A percentile compares a stretch with the other conserved stretches of the same genome.
Evolutionary conservation across 2,797 vertebrate species (phyloP).

Genomic region (Anisognathus igniventris): DNA sequence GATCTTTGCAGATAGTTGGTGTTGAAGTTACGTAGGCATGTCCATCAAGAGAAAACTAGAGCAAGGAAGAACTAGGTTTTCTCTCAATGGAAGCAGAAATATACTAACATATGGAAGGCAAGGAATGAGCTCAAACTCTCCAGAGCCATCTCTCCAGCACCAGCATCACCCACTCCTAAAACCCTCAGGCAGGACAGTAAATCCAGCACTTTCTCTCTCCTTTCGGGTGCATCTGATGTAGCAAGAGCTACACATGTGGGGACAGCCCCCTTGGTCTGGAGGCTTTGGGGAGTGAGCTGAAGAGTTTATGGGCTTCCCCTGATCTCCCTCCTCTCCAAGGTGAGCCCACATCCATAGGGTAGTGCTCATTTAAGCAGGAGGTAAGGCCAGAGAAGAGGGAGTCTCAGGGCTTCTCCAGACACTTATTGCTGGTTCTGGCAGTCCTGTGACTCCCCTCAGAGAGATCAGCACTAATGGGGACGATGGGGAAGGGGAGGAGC

Average conservation of each 20-base stretch:
- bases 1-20: slow-evolving; percentile 52
- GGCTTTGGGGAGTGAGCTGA: slow-evolving; percentile 35
- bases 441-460: slow-evolving; percentile 4
- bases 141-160: slow-evolving; percentile 49
- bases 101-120: slow-evolving; percentile 38
- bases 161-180: slow-evolving; percentile 12
- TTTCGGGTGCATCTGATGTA: slow-evolving; percentile 45
- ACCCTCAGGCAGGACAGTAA: neutral
- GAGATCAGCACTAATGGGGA: slow-evolving; percentile 6
- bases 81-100: slow-evolving; percentile 41
- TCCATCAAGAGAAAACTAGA: slow-evolving; percentile 51
- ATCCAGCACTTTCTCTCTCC: slow-evolving; percentile 11
- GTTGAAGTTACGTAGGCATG: slow-evolving; percentile 15
- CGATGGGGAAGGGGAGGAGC: neutral
- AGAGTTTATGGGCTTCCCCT: neutral
- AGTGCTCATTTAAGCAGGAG: slow-evolving; percentile 25
- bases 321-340: slow-evolving; percentile 20
- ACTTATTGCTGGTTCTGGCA: slow-evolving; percentile 3
- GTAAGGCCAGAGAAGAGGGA: slow-evolving; percentile 12
- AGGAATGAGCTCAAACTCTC: slow-evolving; percentile 54
- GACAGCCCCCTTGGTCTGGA: neutral
- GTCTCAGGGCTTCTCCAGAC: slow-evolving; percentile 22
- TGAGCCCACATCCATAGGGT: slow-evolving; percentile 46
- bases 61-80: slow-evolving; percentile 37
- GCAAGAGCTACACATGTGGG: neutral